A percentile compares a stretch with the other conserved stretches of the same genome.
phyloP scores from a whole-genome alignment of 1,140 invertebrate species.

The Drosophila azteca region DNA sequence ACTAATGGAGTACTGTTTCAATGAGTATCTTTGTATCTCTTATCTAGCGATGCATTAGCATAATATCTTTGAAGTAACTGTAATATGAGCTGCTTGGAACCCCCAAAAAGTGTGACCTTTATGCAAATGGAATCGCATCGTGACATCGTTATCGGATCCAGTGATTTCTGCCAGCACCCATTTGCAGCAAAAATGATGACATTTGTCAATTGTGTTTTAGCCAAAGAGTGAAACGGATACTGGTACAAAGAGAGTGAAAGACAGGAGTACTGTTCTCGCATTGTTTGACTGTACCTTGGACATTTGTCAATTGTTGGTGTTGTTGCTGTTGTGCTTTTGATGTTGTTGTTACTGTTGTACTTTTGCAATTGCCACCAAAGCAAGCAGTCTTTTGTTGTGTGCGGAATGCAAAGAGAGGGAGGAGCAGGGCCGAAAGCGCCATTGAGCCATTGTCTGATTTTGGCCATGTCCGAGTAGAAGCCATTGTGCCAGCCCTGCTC shows the following conservation, averaged over 20 bases:
- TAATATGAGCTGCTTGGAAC: slow-evolving; percentile 22
- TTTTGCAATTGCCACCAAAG: slow-evolving; percentile 37
- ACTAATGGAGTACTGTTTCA: neutral
- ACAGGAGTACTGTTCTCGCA: neutral
- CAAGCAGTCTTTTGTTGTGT: slow-evolving; percentile 64
- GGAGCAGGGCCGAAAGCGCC: slow-evolving; percentile 14
- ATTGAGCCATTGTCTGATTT: slow-evolving; percentile 68
- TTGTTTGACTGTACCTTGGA: slow-evolving; percentile 54
- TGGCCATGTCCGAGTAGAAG: slow-evolving; percentile 37
- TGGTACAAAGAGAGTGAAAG: neutral
- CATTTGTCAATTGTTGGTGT: slow-evolving; percentile 72
- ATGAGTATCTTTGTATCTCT: neutral
- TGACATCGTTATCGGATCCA: slow-evolving; percentile 61
- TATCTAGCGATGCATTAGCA: too few relatives aligned
- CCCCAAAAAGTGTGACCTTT: slow-evolving; percentile 20
- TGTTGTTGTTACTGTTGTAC: slow-evolving; percentile 37
- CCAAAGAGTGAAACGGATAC: slow-evolving; percentile 8
- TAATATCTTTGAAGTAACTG: neutral
- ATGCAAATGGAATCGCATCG: slow-evolving; percentile 64
- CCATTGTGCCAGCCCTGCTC: slow-evolving; percentile 32
- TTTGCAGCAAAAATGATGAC: slow-evolving; percentile 31
- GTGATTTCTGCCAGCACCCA: slow-evolving; percentile 22
- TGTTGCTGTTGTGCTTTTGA: slow-evolving; percentile 46
- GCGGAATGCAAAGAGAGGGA: neutral
- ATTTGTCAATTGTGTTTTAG: slow-evolving; percentile 63